Conservation (phyloP, 2,113 vertebrate genomes). For the Sylvilagus bachmani region DNA sequence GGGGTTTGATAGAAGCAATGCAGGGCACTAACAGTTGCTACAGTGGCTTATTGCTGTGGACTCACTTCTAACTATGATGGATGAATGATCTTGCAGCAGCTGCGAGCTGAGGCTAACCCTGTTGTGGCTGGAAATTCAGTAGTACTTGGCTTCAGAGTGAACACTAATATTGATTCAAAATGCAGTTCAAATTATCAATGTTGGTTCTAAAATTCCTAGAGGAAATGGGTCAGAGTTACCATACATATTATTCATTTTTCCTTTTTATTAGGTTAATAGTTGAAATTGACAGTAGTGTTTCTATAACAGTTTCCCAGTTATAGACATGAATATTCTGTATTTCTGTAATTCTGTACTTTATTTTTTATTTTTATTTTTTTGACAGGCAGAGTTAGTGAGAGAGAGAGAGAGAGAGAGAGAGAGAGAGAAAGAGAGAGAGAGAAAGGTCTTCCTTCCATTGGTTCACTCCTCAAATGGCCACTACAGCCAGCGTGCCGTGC, state of each 20-base stretch:
- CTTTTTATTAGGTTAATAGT: conserved; percentile 1
- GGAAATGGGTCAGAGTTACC: background rate
- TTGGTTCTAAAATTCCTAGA: background rate
- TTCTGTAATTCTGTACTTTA: background rate
- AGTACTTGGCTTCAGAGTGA: conserved; percentile 11
- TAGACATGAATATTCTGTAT: background rate
- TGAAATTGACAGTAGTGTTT: background rate
- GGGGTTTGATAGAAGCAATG: background rate
- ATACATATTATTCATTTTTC: background rate
- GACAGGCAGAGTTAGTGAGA: too few relatives aligned
- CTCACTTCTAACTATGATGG: background rate
- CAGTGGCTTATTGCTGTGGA: background rate
- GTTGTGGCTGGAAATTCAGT: conserved; percentile 28
- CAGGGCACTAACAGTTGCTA: background rate
- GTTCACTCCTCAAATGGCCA: too few relatives aligned
- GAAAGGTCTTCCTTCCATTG: too few relatives aligned
- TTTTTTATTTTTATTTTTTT: too few relatives aligned
- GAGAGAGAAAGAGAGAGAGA: too few relatives aligned
- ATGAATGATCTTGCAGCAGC: conserved; percentile 36
- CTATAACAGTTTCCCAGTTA: background rate
- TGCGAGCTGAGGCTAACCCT: background rate
- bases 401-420: too few relatives aligned
- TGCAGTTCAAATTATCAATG: conserved; percentile 13
- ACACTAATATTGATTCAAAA: conserved; percentile 32
- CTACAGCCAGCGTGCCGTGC: too few relatives aligned